Percentiles rank a stretch among this genome's conserved stretches.
These are phyloP conservation scores for Manis javanica DNA, from an alignment of 2,797 vertebrate genomes.

Conservation along the genomic window DNA sequence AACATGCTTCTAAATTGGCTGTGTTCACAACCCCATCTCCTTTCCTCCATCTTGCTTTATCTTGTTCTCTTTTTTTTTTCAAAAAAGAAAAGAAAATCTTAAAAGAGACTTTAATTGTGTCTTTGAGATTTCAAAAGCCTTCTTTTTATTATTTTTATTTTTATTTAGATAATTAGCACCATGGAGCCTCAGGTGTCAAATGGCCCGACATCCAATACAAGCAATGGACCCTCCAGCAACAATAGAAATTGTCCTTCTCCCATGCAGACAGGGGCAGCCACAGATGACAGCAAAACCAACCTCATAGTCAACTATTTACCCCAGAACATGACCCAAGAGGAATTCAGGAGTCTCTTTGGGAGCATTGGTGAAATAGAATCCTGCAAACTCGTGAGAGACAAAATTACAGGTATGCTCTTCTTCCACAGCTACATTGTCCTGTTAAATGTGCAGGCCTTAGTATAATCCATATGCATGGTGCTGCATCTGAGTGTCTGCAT, in stretches of 20 bases:
- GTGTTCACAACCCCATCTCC: conserved; percentile 65
- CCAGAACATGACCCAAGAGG: conserved; percentile 99
- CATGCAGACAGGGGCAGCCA: conserved; percentile 97
- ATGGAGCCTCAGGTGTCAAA: conserved; percentile 99
- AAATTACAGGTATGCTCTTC: conserved; percentile 96
- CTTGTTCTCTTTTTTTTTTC: conserved; percentile 62
- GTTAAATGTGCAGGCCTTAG: not conserved
- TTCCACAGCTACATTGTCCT: not conserved
- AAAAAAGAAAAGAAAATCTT: conserved; percentile 56
- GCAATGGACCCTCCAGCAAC: conserved; percentile 98
- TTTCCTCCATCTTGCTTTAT: conserved; percentile 70
- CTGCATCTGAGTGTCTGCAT: not conserved
- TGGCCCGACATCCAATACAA: conserved; percentile 96
- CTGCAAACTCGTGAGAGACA: conserved; percentile 99
- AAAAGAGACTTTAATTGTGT: conserved; percentile 44
- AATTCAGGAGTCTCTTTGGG: conserved; percentile 99
- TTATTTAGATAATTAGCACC: conserved; percentile 98
- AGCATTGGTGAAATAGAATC: conserved; percentile 99
- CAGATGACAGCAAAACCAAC: conserved; percentile 99
- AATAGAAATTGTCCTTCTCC: conserved; percentile 99
- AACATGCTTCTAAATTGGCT: conserved; percentile 74
- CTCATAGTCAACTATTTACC: conserved; percentile 99
- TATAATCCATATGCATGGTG: not conserved
- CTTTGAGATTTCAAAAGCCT: conserved; percentile 63
- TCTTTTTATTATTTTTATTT: conserved; percentile 70